These are phyloP conservation scores for Choristoneura fumiferana DNA, from an alignment of 1,140 invertebrate genomes.

Conservation along the genomic window DNA sequence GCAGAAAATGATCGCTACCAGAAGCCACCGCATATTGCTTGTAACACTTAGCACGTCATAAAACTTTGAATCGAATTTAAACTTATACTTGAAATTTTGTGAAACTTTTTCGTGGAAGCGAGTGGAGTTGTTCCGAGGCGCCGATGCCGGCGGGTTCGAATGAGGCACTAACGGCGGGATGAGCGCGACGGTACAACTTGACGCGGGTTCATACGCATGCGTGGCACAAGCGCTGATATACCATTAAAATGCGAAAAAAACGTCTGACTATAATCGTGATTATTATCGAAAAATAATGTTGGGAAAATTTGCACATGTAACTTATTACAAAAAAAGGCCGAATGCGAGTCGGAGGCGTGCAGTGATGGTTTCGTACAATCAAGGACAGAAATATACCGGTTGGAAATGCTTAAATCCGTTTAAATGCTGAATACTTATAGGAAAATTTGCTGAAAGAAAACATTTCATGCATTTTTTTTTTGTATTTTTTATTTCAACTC, in stretches of 20 bases:
- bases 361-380: too few relatives aligned
- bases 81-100: slow-evolving; percentile 12
- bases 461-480: too few relatives aligned
- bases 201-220: slow-evolving; percentile 59
- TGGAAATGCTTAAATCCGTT: too few relatives aligned
- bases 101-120: slow-evolving; percentile 50
- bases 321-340: too few relatives aligned
- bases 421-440: too few relatives aligned
- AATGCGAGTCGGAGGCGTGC: too few relatives aligned
- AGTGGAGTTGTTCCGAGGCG: slow-evolving; percentile 31
- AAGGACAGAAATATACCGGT: too few relatives aligned
- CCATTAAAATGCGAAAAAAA: background rate
- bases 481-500: too few relatives aligned
- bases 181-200: slow-evolving; percentile 36
- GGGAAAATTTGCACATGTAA: too few relatives aligned
- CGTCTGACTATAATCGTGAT: too few relatives aligned
- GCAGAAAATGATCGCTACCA: slow-evolving; percentile 31
- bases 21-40: slow-evolving; percentile 44
- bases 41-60: slow-evolving; percentile 34
- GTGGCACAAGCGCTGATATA: slow-evolving; percentile 43
- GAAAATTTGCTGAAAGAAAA: too few relatives aligned
- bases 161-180: slow-evolving; percentile 38
- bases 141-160: slow-evolving; percentile 39
- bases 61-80: slow-evolving; percentile 20
- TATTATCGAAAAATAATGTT: too few relatives aligned